Conservation (phyloP, 2,113 vertebrate genomes). For the Neofelis nebulosa region DNA sequence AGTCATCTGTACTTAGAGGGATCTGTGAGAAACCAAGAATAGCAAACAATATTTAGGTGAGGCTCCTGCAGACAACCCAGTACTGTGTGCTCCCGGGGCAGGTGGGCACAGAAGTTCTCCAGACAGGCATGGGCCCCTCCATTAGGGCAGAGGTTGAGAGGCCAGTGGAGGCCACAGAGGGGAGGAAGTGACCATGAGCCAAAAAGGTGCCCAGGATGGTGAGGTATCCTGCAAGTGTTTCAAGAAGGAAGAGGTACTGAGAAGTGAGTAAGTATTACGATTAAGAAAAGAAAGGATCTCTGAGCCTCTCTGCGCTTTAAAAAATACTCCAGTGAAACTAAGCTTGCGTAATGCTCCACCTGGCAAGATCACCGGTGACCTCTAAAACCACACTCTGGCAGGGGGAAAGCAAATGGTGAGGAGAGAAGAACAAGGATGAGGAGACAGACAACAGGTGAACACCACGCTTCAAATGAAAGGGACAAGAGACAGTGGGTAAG, state of each 20-base stretch:
- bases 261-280: background rate
- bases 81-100: accelerated
- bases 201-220: background rate
- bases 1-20: background rate
- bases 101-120: background rate
- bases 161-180: background rate
- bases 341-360: background rate
- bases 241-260: background rate
- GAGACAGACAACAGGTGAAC: background rate
- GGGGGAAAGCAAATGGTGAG: background rate
- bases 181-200: background rate
- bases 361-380: background rate
- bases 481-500: background rate
- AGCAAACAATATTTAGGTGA: background rate
- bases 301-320: background rate
- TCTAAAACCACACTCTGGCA: background rate
- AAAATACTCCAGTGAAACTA: background rate
- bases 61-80: background rate
- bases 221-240: background rate
- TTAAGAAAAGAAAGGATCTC: background rate
- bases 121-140: background rate
- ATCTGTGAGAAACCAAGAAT: background rate
- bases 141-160: background rate
- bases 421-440: background rate
- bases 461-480: background rate